phyloP scores from a whole-genome alignment of 92 coral and sea anemone species.

The Phymanthus crucifer region DNA sequence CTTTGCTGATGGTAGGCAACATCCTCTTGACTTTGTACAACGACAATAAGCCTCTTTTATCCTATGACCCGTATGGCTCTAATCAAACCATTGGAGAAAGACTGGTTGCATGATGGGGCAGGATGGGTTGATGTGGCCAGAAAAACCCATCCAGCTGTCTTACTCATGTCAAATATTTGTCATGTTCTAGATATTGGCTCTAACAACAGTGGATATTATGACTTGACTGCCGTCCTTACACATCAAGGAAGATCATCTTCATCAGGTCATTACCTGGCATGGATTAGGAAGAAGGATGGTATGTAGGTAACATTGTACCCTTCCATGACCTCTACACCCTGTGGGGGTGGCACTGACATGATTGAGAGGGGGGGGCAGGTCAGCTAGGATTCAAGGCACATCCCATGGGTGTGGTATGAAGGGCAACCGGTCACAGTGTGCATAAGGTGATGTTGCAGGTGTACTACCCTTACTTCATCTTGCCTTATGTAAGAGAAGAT shows the following conservation, averaged over 20 bases:
- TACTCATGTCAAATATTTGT: neutral
- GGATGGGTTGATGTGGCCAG: no score
- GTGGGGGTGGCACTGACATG: neutral
- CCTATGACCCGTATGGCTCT: no score
- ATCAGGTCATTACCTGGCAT: conserved; percentile 97
- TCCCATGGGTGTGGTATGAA: no score
- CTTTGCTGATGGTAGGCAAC: conserved; percentile 80
- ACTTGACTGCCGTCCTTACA: conserved; percentile 89
- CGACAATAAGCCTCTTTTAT: no score
- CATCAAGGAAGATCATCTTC: conserved; percentile 98
- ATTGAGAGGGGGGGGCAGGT: no score
- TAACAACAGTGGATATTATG: conserved; percentile 95
- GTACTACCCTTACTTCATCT: no score
- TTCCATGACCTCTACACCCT: neutral
- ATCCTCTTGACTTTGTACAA: neutral
- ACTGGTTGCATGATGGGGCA: no score
- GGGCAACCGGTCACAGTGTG: no score
- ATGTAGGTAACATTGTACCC: neutral
- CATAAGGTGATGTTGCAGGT: no score
- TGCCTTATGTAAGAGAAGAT: no score
- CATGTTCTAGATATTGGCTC: conserved; percentile 50
- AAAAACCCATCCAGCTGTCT: neutral
- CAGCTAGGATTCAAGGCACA: no score
- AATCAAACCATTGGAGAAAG: no score
- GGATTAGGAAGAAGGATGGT: conserved; percentile 89